Percentiles rank a stretch among this genome's conserved stretches.
These are phyloP conservation scores for Tympanoctomys barrerae DNA, from an alignment of 2,797 vertebrate species.

Conservation along the genomic window DNA sequence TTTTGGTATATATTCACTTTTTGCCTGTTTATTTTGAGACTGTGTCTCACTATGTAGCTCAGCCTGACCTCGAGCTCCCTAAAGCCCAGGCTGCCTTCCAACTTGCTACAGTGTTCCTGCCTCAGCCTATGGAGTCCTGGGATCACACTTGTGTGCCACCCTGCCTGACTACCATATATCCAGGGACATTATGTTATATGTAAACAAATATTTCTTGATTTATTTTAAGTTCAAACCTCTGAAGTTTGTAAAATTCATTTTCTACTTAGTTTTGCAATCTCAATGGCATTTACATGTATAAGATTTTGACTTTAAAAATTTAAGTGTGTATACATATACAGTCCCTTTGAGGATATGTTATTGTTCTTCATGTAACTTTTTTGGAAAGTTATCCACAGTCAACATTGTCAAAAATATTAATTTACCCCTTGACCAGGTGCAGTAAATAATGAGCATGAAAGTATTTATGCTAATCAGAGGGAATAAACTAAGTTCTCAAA, in stretches of 20 bases:
- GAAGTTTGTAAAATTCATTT: not conserved
- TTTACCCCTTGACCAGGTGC: slow-evolving; percentile 39
- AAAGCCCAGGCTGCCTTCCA: not conserved
- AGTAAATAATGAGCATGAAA: slow-evolving; percentile 40
- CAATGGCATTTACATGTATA: not conserved
- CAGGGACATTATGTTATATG: not conserved
- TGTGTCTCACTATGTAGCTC: not conserved
- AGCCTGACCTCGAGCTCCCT: not conserved
- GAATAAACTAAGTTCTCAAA: slow-evolving; percentile 58
- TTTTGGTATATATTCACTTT: not conserved
- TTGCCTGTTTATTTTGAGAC: not conserved
- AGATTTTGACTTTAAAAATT: not conserved
- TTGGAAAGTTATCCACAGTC: not conserved
- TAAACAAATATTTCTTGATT: not conserved
- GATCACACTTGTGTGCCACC: not conserved
- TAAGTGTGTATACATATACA: slow-evolving; percentile 31
- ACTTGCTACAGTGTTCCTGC: not conserved
- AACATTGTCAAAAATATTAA: slow-evolving; percentile 11
- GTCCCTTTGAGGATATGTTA: not conserved
- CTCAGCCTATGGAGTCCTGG: not conserved
- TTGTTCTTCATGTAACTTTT: not conserved
- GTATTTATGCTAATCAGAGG: not conserved
- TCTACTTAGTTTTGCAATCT: not conserved
- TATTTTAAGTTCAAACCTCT: not conserved
- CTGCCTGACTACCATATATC: not conserved